These are phyloP conservation scores for Xenops minutus DNA, from an alignment of 2,797 vertebrate species.

Conservation along the genomic window DNA sequence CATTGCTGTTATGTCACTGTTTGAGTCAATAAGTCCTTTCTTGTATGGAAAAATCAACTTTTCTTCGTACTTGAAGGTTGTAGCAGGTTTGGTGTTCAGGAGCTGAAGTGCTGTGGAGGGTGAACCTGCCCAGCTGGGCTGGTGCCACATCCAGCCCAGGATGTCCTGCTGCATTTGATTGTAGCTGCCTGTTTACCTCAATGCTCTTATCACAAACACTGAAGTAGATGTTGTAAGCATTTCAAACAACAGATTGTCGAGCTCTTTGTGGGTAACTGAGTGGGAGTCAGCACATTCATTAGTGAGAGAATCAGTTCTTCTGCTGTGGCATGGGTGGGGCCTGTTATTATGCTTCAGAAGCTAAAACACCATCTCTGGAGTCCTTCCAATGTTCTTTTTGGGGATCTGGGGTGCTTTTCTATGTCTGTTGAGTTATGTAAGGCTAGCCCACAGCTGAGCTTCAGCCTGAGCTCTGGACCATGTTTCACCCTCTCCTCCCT, in stretches of 20 bases:
- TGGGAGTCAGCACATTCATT: not conserved
- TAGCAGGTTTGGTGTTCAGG: not conserved
- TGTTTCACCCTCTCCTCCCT: not conserved
- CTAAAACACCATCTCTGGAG: not conserved
- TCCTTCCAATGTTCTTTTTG: not conserved
- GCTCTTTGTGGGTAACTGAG: not conserved
- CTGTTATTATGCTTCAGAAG: not conserved
- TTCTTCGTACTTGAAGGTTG: not conserved
- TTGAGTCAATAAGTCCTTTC: too few species aligned
- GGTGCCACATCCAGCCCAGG: not conserved
- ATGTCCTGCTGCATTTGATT: not conserved
- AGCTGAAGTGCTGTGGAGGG: not conserved
- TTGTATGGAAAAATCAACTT: accelerated
- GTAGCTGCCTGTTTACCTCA: not conserved
- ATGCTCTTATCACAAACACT: not conserved
- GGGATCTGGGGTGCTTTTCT: not conserved
- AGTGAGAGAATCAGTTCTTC: not conserved
- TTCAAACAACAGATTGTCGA: not conserved
- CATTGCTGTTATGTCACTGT: not conserved
- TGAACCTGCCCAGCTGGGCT: not conserved
- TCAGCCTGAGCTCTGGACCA: not conserved
- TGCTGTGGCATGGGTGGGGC: not conserved
- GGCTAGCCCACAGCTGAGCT: not conserved
- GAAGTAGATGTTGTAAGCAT: not conserved
- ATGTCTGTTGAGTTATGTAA: not conserved